phyloP scores from a whole-genome alignment of 2,797 vertebrate genomes.

The Adelosebastes latens region DNA sequence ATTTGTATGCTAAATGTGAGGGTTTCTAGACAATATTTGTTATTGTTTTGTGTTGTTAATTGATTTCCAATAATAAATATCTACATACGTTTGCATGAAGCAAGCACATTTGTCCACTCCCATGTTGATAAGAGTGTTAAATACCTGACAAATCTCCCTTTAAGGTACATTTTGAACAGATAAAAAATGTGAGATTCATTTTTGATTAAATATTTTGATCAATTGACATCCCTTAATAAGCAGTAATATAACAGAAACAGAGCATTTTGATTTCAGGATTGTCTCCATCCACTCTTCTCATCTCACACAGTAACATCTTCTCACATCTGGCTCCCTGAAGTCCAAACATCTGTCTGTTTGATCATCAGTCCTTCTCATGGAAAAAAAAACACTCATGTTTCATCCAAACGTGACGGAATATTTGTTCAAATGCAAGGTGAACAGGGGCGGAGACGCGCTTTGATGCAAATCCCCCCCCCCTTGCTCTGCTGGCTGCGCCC shows the following conservation, averaged over 20 bases:
- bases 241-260: neutral
- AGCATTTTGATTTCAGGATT: neutral
- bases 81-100: too few species aligned
- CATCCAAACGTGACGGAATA: neutral
- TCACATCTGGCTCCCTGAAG: neutral
- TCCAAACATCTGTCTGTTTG: neutral
- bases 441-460: conserved; percentile 34
- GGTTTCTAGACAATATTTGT: too few species aligned
- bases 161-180: too few species aligned
- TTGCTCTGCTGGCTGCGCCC: conserved; percentile 4
- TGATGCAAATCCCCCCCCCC: conserved; percentile 14
- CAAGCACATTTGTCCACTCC: too few species aligned
- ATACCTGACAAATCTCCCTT: too few species aligned
- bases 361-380: neutral
- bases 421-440: conserved; percentile 37
- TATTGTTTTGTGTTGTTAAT: too few species aligned
- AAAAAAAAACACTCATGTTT: neutral
- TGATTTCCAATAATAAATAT: too few species aligned
- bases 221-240: neutral
- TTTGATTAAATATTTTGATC: too few species aligned
- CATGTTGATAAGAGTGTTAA: too few species aligned
- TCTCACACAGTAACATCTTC: neutral
- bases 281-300: neutral
- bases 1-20: too few species aligned
- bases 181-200: too few species aligned